These are phyloP conservation scores for Kuschelorhynchus macadamiae DNA, from an alignment of 2,888 invertebrate genomes.

Conservation along the genomic window DNA sequence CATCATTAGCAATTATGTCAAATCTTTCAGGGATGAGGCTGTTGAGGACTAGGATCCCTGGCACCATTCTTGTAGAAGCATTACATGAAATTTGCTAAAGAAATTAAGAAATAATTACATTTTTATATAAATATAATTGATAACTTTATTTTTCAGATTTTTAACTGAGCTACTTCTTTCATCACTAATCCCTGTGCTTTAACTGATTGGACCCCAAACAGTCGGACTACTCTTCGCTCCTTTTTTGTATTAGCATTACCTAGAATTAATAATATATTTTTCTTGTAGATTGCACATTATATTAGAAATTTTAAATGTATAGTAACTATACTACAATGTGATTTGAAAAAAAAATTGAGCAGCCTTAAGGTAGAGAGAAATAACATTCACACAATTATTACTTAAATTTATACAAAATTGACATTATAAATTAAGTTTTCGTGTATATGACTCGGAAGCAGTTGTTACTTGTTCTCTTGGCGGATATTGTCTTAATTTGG, in stretches of 20 bases:
- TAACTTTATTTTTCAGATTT: conserved; percentile 61
- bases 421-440: not conserved
- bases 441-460: too few species aligned
- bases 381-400: conserved; percentile 1
- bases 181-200: conserved; percentile 62
- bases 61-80: too few species aligned
- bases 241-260: conserved; percentile 60
- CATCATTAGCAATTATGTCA: too few species aligned
- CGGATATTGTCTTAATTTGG: too few species aligned
- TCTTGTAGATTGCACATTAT: conserved; percentile 64
- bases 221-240: conserved; percentile 57
- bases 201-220: conserved; percentile 49
- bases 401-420: not conserved
- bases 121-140: too few species aligned
- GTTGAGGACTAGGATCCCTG: too few species aligned
- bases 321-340: conserved; percentile 55
- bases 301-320: conserved; percentile 61
- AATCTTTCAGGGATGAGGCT: too few species aligned
- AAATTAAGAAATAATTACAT: too few species aligned
- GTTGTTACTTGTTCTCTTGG: too few species aligned
- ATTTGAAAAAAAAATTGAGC: conserved; percentile 32
- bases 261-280: conserved; percentile 58
- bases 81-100: too few species aligned
- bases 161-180: conserved; percentile 57
- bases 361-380: conserved; percentile 28